phyloP scores from a whole-genome alignment of 2,113 vertebrate genomes.

The Macquaria australasica region DNA sequence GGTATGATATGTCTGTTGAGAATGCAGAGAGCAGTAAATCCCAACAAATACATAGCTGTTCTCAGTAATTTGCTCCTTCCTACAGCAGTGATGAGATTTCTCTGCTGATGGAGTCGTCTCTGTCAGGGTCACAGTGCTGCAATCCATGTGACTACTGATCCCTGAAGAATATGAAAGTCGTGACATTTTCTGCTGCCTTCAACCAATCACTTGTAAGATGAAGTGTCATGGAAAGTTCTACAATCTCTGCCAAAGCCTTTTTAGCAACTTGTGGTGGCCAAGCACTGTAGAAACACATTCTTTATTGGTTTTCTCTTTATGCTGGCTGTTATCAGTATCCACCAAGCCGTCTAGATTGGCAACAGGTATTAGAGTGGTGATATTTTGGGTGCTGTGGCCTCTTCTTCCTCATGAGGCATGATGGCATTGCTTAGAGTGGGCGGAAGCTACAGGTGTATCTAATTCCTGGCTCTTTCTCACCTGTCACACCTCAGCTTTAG shows the following conservation, averaged over 20 bases:
- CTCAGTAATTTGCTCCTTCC: conserved; percentile 44
- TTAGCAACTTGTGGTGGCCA: conserved; percentile 34
- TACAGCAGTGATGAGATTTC: conserved; percentile 40
- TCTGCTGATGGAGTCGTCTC: conserved; percentile 64
- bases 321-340: conserved; percentile 48
- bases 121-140: conserved; percentile 61
- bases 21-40: conserved; percentile 26
- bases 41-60: conserved; percentile 10
- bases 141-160: conserved; percentile 68
- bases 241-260: conserved; percentile 48
- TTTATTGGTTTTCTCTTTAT: conserved; percentile 31
- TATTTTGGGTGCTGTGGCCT: conserved; percentile 49
- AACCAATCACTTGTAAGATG: conserved; percentile 65
- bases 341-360: conserved; percentile 44
- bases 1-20: conserved; percentile 34
- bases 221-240: conserved; percentile 70
- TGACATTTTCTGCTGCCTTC: conserved; percentile 77
- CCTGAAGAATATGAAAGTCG: conserved; percentile 70
- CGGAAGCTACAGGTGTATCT: conserved; percentile 60
- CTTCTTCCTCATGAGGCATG: conserved; percentile 28
- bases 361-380: conserved; percentile 36
- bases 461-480: conserved; percentile 71
- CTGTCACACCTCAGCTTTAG: conserved; percentile 69
- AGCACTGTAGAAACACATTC: conserved; percentile 11
- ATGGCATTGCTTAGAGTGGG: conserved; percentile 35